Conservation (phyloP, 2,113 vertebrate species). For the Percopsis transmontana region DNA sequence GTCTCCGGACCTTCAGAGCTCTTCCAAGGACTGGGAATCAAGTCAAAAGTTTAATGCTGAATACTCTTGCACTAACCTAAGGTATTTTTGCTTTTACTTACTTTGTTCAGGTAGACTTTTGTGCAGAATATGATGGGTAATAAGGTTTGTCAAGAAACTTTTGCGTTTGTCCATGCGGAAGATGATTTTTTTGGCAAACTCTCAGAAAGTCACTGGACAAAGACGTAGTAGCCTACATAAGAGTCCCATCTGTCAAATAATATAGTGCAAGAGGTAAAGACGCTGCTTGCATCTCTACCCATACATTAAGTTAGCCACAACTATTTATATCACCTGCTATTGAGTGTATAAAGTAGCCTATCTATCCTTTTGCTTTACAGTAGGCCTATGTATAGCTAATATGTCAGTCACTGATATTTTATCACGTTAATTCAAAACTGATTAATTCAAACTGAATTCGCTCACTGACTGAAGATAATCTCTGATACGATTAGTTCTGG, state of each 20-base stretch:
- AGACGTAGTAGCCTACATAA: too few relatives aligned
- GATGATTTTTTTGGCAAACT: too few relatives aligned
- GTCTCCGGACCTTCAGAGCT: constrained; percentile 53
- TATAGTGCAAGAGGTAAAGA: background rate
- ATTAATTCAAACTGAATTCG: background rate
- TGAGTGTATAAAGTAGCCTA: too few relatives aligned
- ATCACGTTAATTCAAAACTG: too few relatives aligned
- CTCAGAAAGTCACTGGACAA: too few relatives aligned
- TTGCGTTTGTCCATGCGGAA: too few relatives aligned
- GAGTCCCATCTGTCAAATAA: too few relatives aligned
- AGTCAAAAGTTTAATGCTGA: constrained; percentile 72
- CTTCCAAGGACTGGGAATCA: constrained; percentile 66
- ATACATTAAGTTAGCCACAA: too few relatives aligned
- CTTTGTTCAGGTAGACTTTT: background rate
- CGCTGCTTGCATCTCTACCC: background rate
- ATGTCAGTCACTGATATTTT: background rate
- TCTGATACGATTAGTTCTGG: background rate
- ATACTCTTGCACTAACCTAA: constrained; percentile 51
- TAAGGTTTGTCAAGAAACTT: too few relatives aligned
- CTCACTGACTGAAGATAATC: background rate
- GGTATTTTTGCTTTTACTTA: constrained; percentile 51
- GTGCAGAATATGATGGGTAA: background rate
- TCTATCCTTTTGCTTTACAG: too few relatives aligned
- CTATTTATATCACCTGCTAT: too few relatives aligned
- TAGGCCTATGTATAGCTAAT: background rate